Evolutionary conservation across 1,140 invertebrate genomes (phyloP).

Genomic region (Carposina sasakii): DNA sequence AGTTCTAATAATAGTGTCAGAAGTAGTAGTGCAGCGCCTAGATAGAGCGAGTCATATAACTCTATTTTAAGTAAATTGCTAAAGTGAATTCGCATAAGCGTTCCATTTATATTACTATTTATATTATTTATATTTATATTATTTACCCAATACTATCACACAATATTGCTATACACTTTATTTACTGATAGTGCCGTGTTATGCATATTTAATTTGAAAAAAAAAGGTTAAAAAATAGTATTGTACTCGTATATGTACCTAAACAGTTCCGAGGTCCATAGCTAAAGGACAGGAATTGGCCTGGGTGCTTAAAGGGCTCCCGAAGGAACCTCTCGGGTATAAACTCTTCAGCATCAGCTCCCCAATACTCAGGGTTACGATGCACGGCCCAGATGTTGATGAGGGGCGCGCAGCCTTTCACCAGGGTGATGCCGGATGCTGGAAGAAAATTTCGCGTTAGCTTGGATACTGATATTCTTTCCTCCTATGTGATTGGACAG

Average conservation of each 20-base stretch:
- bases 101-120: too few species aligned
- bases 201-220: too few species aligned
- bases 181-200: too few species aligned
- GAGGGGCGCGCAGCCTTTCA: slow-evolving; percentile 17
- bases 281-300: slow-evolving; percentile 74
- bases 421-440: slow-evolving; percentile 22
- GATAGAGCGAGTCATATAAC: too few species aligned
- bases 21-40: too few species aligned
- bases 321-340: slow-evolving; percentile 78
- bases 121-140: not conserved
- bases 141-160: not conserved
- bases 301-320: slow-evolving; percentile 53
- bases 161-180: not conserved
- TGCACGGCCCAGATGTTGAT: slow-evolving; percentile 49
- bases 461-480: not conserved
- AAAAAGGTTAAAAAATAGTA: not conserved
- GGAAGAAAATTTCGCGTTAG: too few species aligned
- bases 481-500: not conserved
- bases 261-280: slow-evolving; percentile 74
- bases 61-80: too few species aligned
- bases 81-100: too few species aligned
- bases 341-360: slow-evolving; percentile 75
- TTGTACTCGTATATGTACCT: slow-evolving; percentile 34
- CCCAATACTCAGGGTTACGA: slow-evolving; percentile 53
- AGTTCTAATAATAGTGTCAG: too few species aligned